Base-by-base conservation (phyloP, 1,140 invertebrate species). In the Hyles vespertilio region DNA sequence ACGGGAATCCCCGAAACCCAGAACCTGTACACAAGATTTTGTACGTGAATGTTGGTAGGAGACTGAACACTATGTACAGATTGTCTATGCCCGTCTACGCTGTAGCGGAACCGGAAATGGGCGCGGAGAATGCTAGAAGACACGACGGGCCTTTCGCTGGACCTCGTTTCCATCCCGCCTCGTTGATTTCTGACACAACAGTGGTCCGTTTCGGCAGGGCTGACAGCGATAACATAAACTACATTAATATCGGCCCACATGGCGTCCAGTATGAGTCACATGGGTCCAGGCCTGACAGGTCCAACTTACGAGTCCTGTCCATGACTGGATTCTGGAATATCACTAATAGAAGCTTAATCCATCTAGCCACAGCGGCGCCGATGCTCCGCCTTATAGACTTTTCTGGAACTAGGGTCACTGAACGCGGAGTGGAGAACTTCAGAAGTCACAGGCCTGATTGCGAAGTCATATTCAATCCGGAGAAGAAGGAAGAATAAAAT, bases 331-430 rank as follows among this genome's bases (percentile, higher is more conserved):
- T 92, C 77, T 80, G 89, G 5, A 85, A 84, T 56, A 91, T 95
- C 2, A 94, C 93, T 2, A 91, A 94, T 71, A 79, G 89, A n/a
- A 92, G 92, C 62, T 69, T 95, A 8, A 66, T 86, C 11, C 92
- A 94, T 70, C 79, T 94, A 56, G 89, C 90, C 0, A 86, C 89
- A 5, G 92, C 92, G 36, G 92, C 92, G 1, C 91, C 92, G 0
- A 79, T 88, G 61, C 74, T 95, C 2, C 75, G 86, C 11, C 86
- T 88, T 49, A 74, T 95, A 2, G 93, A 94, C 77, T 90, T 94
- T 10, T 91, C 89, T 3, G 91, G 91, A 2, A 93, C 93, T 0
- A 68, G 56, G 2, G 90, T 94, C 0, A 93, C 92, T 1, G 65
- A 70, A 5, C 67, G 80, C 2, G 93, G 91, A 2, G 79, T 93